phyloP scores from a whole-genome alignment of 1,140 invertebrate species.

The Tetragnatha versicolor region DNA sequence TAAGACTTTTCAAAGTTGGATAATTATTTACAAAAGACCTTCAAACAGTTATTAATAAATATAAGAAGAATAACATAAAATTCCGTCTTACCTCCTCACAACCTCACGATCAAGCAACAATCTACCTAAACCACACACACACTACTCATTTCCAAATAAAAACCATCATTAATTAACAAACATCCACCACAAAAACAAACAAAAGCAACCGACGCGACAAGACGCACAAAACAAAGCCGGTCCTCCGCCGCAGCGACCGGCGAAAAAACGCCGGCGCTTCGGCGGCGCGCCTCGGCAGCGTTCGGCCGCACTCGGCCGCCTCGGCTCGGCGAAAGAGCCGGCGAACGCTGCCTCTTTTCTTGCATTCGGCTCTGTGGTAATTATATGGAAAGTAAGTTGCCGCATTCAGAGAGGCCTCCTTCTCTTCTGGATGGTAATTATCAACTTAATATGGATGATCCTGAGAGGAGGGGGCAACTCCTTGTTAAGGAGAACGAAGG shows the following conservation, averaged over 20 bases:
- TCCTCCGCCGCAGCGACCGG: slow-evolving; percentile 16
- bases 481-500: not conserved
- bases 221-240: too few species aligned
- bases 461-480: slow-evolving; percentile 40
- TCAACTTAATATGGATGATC: slow-evolving; percentile 55
- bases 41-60: too few species aligned
- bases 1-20: too few species aligned
- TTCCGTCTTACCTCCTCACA: too few species aligned
- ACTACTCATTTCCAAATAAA: too few species aligned
- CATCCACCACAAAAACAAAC: not conserved
- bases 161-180: too few species aligned
- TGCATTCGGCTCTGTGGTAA: slow-evolving; percentile 54
- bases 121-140: too few species aligned
- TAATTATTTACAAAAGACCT: too few species aligned
- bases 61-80: too few species aligned
- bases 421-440: slow-evolving; percentile 35
- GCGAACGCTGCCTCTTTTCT: too few species aligned
- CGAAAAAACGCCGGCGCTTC: not conserved
- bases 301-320: slow-evolving; percentile 23
- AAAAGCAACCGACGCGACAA: not conserved
- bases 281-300: not conserved
- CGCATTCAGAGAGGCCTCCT: slow-evolving; percentile 41
- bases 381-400: slow-evolving; percentile 55
- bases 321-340: slow-evolving; percentile 21
- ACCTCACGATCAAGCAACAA: too few species aligned